Evolutionary conservation across 2,113 vertebrate species (phyloP).

Genomic region (Oryzias celebensis): DNA sequence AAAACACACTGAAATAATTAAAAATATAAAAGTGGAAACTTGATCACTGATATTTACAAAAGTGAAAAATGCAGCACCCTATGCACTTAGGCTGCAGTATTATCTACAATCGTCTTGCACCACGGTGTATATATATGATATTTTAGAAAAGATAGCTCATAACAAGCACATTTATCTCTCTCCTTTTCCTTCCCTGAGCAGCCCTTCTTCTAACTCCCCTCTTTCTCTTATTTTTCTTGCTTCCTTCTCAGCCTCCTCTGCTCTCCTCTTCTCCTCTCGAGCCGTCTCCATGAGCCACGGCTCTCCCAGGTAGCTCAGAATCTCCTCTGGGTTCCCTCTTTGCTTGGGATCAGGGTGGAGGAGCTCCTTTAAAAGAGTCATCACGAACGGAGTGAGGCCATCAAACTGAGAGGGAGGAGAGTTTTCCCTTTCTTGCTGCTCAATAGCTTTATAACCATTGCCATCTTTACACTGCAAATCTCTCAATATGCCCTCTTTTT

Average conservation of each 20-base stretch:
- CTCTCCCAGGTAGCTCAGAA: constrained; percentile 79
- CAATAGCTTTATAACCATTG: constrained; percentile 30
- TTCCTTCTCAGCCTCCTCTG: constrained; percentile 70
- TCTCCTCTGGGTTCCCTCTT: constrained; percentile 80
- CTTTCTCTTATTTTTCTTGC: constrained; percentile 67
- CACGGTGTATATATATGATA: neutral
- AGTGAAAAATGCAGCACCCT: constrained; percentile 48
- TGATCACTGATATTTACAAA: constrained; percentile 38
- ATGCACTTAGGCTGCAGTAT: neutral
- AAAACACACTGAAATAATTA: constrained; percentile 27
- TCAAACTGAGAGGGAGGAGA: constrained; percentile 77
- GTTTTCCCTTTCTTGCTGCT: constrained; percentile 40
- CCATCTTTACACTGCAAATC: constrained; percentile 7
- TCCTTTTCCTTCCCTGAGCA: constrained; percentile 66
- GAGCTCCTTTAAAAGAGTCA: constrained; percentile 81
- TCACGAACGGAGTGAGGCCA: constrained; percentile 71
- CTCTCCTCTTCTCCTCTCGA: constrained; percentile 67
- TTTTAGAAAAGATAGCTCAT: constrained; percentile 1
- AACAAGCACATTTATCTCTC: constrained; percentile 67
- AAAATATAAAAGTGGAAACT: constrained; percentile 17
- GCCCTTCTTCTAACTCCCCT: constrained; percentile 61
- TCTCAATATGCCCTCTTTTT: constrained; percentile 13
- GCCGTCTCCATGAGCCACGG: constrained; percentile 76
- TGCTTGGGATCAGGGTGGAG: constrained; percentile 79
- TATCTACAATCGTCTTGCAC: constrained; percentile 19